These are phyloP conservation scores for Meiosimyza platycephala DNA, from an alignment of 2,888 invertebrate genomes.

Conservation along the genomic window DNA sequence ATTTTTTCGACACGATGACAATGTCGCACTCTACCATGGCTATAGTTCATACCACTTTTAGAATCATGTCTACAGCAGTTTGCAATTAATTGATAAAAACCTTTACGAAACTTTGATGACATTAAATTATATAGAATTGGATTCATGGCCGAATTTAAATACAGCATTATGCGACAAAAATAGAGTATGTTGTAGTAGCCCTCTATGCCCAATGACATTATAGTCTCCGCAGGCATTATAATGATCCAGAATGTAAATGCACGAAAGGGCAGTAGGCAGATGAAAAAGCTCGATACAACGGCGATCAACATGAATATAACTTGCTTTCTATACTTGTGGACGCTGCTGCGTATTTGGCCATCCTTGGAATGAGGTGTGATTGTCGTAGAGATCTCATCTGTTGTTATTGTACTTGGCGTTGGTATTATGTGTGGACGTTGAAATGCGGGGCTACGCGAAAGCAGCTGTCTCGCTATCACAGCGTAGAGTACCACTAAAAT, in stretches of 20 bases:
- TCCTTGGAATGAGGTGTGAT: constrained; percentile 50
- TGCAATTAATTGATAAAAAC: constrained; percentile 78
- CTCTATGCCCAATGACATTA: constrained; percentile 79
- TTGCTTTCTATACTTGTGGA: constrained; percentile 81
- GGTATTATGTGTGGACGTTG: constrained; percentile 34
- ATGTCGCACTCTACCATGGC: constrained; percentile 29
- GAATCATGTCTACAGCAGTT: constrained; percentile 50
- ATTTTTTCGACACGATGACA: not conserved
- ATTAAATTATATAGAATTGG: constrained; percentile 92
- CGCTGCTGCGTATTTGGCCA: constrained; percentile 64
- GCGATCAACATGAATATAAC: constrained; percentile 90
- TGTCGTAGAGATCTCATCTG: not conserved
- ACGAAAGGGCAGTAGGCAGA: constrained; percentile 89
- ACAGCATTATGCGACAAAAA: constrained; percentile 88
- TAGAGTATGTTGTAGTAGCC: constrained; percentile 85
- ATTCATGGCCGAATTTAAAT: constrained; percentile 91
- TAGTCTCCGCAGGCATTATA: constrained; percentile 77
- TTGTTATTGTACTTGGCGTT: constrained; percentile 33
- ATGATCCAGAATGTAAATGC: constrained; percentile 90
- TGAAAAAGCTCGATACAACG: constrained; percentile 89
- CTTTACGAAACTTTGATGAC: constrained; percentile 90
- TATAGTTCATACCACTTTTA: not conserved
- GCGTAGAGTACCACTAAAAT: constrained; percentile 86
- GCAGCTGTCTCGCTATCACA: constrained; percentile 85
- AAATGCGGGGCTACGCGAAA: constrained; percentile 69